These are phyloP conservation scores for Sinocyclocheilus rhinocerous DNA, from an alignment of 2,113 vertebrate species.

Conservation along the genomic window DNA sequence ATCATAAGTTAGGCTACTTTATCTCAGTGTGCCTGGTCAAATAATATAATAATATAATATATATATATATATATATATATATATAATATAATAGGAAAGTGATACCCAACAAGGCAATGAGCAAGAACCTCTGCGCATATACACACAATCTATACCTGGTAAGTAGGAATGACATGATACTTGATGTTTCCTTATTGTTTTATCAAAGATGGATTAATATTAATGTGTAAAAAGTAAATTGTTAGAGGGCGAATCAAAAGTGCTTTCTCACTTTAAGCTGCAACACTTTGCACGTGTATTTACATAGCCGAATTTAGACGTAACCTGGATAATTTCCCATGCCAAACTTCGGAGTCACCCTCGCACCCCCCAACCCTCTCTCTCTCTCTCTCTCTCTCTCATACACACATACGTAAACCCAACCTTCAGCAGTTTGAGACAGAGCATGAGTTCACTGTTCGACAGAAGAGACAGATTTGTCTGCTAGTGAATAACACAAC, in stretches of 20 bases:
- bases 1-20: too few species aligned
- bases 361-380: slow-evolving; percentile 4
- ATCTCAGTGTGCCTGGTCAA: too few species aligned
- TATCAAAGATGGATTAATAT: neutral
- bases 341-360: slow-evolving; percentile 28
- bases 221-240: slow-evolving; percentile 22
- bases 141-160: slow-evolving; percentile 6
- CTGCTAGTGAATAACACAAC: slow-evolving; percentile 76
- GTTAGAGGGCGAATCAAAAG: slow-evolving; percentile 9
- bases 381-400: slow-evolving; percentile 30
- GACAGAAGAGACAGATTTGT: slow-evolving; percentile 32
- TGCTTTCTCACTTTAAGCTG: neutral
- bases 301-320: slow-evolving; percentile 23
- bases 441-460: slow-evolving; percentile 8
- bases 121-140: neutral
- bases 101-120: slow-evolving; percentile 13
- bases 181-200: neutral
- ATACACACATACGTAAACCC: slow-evolving; percentile 21
- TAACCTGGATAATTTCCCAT: slow-evolving; percentile 35
- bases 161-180: neutral
- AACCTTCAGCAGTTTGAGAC: slow-evolving; percentile 34
- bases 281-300: neutral
- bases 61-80: too few species aligned
- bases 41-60: too few species aligned
- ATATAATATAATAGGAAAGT: too few species aligned